phyloP scores from a whole-genome alignment of 2,888 invertebrate species.

The Brachyopa scutellaris region DNA sequence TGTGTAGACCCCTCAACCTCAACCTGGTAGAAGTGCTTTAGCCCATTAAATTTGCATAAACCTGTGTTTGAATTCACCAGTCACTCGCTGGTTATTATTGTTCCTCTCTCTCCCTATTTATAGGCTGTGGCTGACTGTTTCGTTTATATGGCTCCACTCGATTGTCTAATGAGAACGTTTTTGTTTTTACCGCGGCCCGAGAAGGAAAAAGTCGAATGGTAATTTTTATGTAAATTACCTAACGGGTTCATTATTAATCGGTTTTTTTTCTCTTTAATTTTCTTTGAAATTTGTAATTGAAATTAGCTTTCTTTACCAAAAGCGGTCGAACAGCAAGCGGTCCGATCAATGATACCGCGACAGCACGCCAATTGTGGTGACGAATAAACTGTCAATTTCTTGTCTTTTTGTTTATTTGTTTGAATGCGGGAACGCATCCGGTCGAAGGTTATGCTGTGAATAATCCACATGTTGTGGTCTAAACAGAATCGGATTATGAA shows the following conservation, averaged over 20 bases:
- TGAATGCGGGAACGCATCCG: too few relatives aligned
- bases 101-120: not conserved
- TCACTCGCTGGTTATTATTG: constrained; percentile 18
- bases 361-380: too few relatives aligned
- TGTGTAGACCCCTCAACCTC: too few relatives aligned
- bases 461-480: too few relatives aligned
- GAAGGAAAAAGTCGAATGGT: constrained; percentile 13
- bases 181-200: not conserved
- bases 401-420: too few relatives aligned
- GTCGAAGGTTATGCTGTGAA: too few relatives aligned
- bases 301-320: too few relatives aligned
- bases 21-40: constrained; percentile 32
- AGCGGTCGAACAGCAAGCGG: too few relatives aligned
- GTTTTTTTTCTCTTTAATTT: not conserved
- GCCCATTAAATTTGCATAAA: constrained; percentile 58
- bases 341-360: too few relatives aligned
- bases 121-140: not conserved
- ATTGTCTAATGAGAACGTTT: not conserved
- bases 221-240: constrained; percentile 36
- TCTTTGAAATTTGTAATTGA: too few relatives aligned
- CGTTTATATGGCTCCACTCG: not conserved
- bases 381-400: too few relatives aligned
- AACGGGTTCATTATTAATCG: constrained; percentile 21
- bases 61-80: constrained; percentile 24
- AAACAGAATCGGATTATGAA: too few relatives aligned